These are phyloP conservation scores for Oscheius sp. DNA, from an alignment of 1,140 invertebrate species.

Conservation along the genomic window DNA sequence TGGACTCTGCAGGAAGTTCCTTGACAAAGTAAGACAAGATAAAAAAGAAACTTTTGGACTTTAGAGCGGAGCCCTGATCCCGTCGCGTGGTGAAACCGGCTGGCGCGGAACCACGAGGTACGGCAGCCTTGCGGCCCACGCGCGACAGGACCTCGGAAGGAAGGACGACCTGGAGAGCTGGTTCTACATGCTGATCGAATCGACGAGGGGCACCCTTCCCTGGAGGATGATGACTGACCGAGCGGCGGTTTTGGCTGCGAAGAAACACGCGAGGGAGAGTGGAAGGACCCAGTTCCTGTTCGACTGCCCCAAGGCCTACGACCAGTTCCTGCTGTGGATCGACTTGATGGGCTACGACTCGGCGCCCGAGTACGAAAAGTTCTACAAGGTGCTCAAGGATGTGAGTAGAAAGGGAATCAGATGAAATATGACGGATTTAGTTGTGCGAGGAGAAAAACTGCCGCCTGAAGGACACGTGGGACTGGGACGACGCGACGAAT, in stretches of 20 bases:
- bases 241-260: constrained; percentile 25
- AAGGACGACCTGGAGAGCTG: constrained; percentile 41
- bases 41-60: too few species aligned
- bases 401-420: too few species aligned
- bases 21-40: too few species aligned
- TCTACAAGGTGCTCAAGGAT: constrained; percentile 22
- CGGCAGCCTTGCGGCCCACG: constrained; percentile 38
- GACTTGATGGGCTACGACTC: constrained; percentile 33
- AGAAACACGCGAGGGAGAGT: constrained; percentile 12
- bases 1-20: constrained; percentile 20
- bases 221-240: constrained; percentile 44
- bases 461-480: constrained; percentile 25
- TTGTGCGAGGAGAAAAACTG: constrained; percentile 21
- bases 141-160: constrained; percentile 30
- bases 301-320: constrained; percentile 41
- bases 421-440: constrained; percentile 1
- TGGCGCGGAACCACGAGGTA: constrained; percentile 46
- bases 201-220: constrained; percentile 44
- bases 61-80: constrained; percentile 33
- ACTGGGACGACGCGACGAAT: constrained; percentile 37
- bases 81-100: constrained; percentile 44
- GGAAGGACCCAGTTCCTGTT: constrained; percentile 31
- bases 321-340: constrained; percentile 31
- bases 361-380: constrained; percentile 28
- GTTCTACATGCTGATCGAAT: constrained; percentile 53